These are phyloP conservation scores for Bos indicus DNA, from an alignment of 2,113 vertebrate species.

Conservation along the genomic window DNA sequence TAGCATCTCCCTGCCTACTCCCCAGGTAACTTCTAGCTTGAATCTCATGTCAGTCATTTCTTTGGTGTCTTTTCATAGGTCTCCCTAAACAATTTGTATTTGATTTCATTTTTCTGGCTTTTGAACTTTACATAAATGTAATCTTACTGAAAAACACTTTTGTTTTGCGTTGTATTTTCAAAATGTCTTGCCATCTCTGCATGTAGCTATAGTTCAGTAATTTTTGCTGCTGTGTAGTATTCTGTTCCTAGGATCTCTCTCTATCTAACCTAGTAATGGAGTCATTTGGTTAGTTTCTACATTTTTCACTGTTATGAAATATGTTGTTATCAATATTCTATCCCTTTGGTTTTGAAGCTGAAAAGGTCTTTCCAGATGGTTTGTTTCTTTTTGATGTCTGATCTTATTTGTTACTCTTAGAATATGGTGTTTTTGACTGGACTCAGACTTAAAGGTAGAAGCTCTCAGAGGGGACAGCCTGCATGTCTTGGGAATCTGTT, in stretches of 20 bases:
- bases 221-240: not conserved
- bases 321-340: not conserved
- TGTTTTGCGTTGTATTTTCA: not conserved
- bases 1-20: rapidly evolving
- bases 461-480: not conserved
- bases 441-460: not conserved
- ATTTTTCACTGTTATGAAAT: not conserved
- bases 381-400: not conserved
- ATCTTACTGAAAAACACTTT: not conserved
- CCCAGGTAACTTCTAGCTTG: not conserved
- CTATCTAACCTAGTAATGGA: not conserved
- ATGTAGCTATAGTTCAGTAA: not conserved
- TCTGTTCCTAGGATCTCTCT: not conserved
- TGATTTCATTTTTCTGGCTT: not conserved
- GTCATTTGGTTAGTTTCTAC: not conserved
- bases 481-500: not conserved
- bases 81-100: not conserved
- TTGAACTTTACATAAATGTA: not conserved
- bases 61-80: not conserved
- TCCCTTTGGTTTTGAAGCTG: not conserved
- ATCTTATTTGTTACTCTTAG: not conserved
- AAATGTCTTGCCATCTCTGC: not conserved
- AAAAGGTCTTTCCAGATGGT: not conserved
- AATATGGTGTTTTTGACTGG: not conserved
- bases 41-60: not conserved